Conservation (phyloP, 2,888 invertebrate genomes). For the Meteorus cinctellus region DNA sequence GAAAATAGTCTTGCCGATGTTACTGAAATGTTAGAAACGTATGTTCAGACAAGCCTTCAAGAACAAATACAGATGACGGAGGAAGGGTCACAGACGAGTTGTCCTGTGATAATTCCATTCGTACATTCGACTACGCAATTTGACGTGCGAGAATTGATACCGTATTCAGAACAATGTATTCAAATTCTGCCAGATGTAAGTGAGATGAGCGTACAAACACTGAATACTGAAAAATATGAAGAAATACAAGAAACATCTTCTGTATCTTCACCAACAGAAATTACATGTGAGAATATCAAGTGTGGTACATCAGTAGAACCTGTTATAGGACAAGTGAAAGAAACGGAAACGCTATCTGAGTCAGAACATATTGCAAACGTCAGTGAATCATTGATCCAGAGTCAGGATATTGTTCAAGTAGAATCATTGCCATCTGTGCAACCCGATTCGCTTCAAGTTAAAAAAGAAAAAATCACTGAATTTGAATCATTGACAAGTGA, state of each 20-base stretch:
- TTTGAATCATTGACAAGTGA: conserved; percentile 39
- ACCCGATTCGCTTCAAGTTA: background rate
- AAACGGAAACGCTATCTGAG: too few species aligned
- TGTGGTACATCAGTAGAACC: conserved; percentile 43
- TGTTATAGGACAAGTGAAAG: conserved; percentile 27
- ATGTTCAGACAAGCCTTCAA: conserved; percentile 62
- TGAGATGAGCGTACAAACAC: conserved; percentile 60
- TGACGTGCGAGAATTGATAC: conserved; percentile 57
- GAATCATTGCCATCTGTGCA: background rate
- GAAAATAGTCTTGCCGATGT: conserved; percentile 41
- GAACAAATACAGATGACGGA: conserved; percentile 67
- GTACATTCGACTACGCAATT: conserved; percentile 63
- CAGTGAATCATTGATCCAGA: background rate
- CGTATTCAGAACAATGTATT: conserved; percentile 61
- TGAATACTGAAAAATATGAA: conserved; percentile 12
- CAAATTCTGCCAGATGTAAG: conserved; percentile 65
- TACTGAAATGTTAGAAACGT: conserved; percentile 41
- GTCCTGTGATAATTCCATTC: conserved; percentile 59
- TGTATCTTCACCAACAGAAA: conserved; percentile 43
- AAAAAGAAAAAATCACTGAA: background rate
- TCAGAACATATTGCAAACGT: background rate
- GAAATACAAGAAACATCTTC: background rate
- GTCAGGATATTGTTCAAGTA: background rate
- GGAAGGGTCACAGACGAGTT: conserved; percentile 59
- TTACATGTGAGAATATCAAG: conserved; percentile 1